Base-by-base conservation (phyloP, 2,113 vertebrate species). In the Chaetorhynchus papuensis region DNA sequence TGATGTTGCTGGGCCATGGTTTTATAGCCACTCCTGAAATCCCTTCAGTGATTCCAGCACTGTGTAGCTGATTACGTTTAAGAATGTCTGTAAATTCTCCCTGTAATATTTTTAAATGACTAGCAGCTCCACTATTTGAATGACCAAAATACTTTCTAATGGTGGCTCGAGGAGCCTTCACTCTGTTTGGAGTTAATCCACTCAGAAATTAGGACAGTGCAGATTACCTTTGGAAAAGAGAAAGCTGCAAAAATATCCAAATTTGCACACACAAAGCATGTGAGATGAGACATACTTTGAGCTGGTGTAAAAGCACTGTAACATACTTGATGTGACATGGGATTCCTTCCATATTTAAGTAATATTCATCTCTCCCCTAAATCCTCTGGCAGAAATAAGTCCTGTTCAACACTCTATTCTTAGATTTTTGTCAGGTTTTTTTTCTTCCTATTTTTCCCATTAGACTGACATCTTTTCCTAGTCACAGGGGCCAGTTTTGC, bases 111-210 rank as follows among this genome's bases (percentile, higher is more conserved):
- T 96, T 83, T 23, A 81, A 83, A 90, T 68, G 16, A 63, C 76
- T 70, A 85, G 45, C 64, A 96, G 50, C 59, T 77, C 63, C 63
- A 81, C 82, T 92, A 83, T 80, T 80, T 81, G 72, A 94, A 81
- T 78, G 89, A 90, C 76, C 54, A 86, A 92, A 93, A 94, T 81
- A 88, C 68, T 93, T 80, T n/a, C 71, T 83, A 88, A 90, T 70
- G 64, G 64, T 76, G 86, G 71, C 63, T 85, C 71, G 84, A 95
- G 85, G 63, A 96, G 85, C 70, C 71, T 92, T 90, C 71, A 64
- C 68, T 56, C 71, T 90, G 47, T 56, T 95, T 60, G 52, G 85
- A 85, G 60, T 88, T 92, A 94, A 88, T 93, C 79, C 60, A n/a
- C 66, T 83, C 71, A 86, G 76, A 93, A 94, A 93, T 66, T 65